These are phyloP conservation scores for Drosophila tsacasi DNA, from an alignment of 1,140 invertebrate species.

Conservation along the genomic window DNA sequence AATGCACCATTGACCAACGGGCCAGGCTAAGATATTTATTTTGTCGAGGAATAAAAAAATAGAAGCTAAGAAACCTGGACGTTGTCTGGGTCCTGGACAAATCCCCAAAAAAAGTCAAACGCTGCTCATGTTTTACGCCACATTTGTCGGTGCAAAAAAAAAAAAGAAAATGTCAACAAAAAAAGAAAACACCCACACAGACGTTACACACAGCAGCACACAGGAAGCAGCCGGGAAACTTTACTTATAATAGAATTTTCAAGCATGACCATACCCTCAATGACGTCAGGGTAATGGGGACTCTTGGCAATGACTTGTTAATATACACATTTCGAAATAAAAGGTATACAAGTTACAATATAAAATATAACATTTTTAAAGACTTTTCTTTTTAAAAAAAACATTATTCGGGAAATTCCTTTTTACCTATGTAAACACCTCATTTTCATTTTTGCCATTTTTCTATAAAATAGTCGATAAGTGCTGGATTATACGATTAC, in stretches of 20 bases:
- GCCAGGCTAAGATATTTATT: slow-evolving; percentile 40
- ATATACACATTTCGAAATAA: too few species aligned
- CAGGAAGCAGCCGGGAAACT: slow-evolving; percentile 60
- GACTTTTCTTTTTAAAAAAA: too few species aligned
- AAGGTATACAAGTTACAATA: too few species aligned
- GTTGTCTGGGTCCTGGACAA: slow-evolving; percentile 9
- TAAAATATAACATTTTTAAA: too few species aligned
- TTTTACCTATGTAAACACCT: too few species aligned
- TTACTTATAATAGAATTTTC: slow-evolving; percentile 80
- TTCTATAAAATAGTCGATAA: too few species aligned
- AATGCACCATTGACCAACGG: slow-evolving; percentile 75
- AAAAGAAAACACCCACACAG: slow-evolving; percentile 20
- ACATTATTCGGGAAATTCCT: neutral
- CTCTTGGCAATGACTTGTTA: neutral
- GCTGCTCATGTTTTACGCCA: slow-evolving; percentile 68
- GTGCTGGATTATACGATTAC: too few species aligned
- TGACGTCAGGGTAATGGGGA: slow-evolving; percentile 7
- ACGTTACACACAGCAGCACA: slow-evolving; percentile 1
- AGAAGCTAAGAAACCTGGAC: slow-evolving; percentile 10
- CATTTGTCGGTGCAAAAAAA: slow-evolving; percentile 43
- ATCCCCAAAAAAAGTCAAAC: slow-evolving; percentile 49
- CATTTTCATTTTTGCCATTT: too few species aligned
- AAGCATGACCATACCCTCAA: slow-evolving; percentile 53
- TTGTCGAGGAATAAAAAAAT: slow-evolving; percentile 4
- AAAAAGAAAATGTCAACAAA: slow-evolving; percentile 56